Percentiles rank a stretch among this genome's conserved stretches.
Conservation (phyloP, 2,888 invertebrate species). For the Philereme transversata region DNA sequence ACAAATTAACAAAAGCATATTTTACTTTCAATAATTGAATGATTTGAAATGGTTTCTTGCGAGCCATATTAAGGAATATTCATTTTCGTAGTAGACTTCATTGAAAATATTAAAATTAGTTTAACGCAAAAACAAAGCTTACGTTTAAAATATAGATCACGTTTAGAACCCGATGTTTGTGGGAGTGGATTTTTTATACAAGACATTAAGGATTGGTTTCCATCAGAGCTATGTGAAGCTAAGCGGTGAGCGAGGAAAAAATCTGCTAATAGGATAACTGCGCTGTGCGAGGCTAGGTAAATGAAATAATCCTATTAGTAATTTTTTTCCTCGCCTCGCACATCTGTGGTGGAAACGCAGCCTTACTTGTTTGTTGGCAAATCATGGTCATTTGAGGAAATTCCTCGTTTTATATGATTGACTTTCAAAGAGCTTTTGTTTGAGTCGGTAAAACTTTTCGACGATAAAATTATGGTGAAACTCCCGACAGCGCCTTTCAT, state of each 20-base stretch:
- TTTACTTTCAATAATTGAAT: constrained; percentile 6
- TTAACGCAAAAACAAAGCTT: constrained; percentile 33
- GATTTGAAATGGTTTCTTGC: neutral
- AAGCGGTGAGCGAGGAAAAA: no score
- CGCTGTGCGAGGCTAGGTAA: no score
- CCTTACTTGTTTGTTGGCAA: constrained; percentile 36
- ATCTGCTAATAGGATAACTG: no score
- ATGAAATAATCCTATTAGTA: no score
- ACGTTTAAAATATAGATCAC: constrained; percentile 48
- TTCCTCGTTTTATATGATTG: constrained; percentile 23
- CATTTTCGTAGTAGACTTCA: constrained; percentile 17
- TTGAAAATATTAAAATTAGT: constrained; percentile 32
- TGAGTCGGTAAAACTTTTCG: constrained; percentile 25
- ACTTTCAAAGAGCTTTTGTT: constrained; percentile 29
- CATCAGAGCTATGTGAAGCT: no score
- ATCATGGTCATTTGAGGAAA: constrained; percentile 22
- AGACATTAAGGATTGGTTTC: constrained; percentile 19
- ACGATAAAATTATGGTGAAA: constrained; percentile 20
- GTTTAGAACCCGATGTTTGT: constrained; percentile 54
- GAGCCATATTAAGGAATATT: constrained; percentile 11
- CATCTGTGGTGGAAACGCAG: constrained; percentile 17
- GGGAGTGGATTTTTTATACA: constrained; percentile 43
- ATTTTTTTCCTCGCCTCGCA: no score
- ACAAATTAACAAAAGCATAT: constrained; percentile 12
- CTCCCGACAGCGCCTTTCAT: constrained; percentile 18